phyloP scores from a whole-genome alignment of 1,140 invertebrate species.

The Solenopsis fugax region DNA sequence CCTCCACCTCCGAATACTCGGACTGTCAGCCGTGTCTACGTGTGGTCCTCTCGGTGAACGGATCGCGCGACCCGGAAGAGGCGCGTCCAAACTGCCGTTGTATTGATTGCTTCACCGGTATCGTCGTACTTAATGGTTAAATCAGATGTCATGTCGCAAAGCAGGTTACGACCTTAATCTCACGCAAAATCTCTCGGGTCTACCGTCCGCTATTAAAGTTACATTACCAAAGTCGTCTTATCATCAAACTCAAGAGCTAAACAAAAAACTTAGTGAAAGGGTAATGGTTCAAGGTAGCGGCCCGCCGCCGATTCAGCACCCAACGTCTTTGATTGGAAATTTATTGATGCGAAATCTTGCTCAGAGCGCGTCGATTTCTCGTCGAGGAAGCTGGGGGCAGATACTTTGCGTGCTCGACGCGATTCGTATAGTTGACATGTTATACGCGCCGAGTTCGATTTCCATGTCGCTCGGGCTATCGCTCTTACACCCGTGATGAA shows the following conservation, averaged over 20 bases:
- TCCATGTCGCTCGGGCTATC: slow-evolving; percentile 78
- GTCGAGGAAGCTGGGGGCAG: not conserved
- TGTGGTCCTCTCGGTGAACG: slow-evolving; percentile 40
- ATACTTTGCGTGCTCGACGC: slow-evolving; percentile 36
- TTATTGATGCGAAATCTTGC: slow-evolving; percentile 7
- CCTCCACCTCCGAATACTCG: slow-evolving; percentile 51
- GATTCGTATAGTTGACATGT: slow-evolving; percentile 49
- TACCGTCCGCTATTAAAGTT: not conserved
- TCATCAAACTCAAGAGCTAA: not conserved
- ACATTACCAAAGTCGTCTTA: slow-evolving; percentile 5
- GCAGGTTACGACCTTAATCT: slow-evolving; percentile 11
- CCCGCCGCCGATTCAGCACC: not conserved
- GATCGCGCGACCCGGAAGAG: slow-evolving; percentile 55
- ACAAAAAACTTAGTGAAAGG: not conserved
- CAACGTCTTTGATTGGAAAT: not conserved
- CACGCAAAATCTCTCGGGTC: not conserved
- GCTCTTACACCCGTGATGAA: slow-evolving; percentile 77
- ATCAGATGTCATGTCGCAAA: slow-evolving; percentile 1
- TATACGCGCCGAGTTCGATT: slow-evolving; percentile 60
- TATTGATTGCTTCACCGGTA: slow-evolving; percentile 42
- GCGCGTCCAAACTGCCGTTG: slow-evolving; percentile 50
- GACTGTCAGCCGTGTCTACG: slow-evolving; percentile 47
- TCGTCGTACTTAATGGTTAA: slow-evolving; percentile 25
- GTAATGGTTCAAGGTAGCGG: no score
- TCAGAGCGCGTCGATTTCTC: not conserved